A percentile compares a stretch with the other conserved stretches of the same genome.
These are phyloP conservation scores for Delichon dasypus DNA, from an alignment of 2,797 vertebrate genomes.

Conservation along the genomic window DNA sequence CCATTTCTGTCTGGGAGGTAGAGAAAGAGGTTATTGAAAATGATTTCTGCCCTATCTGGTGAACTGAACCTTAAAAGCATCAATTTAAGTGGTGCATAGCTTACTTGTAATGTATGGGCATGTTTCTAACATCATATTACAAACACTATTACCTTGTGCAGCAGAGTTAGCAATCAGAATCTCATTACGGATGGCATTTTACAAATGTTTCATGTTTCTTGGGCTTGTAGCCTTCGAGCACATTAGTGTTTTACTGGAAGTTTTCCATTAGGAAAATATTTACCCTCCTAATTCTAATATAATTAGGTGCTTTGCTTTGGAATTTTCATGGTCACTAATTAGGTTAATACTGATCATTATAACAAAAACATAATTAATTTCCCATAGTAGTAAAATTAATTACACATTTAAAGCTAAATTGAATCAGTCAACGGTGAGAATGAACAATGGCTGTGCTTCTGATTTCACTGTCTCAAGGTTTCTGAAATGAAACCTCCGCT, in stretches of 20 bases:
- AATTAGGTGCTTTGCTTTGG: conserved; percentile 7
- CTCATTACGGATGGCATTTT: background rate
- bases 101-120: background rate
- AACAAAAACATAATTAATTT: conserved; percentile 33
- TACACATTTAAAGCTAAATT: background rate
- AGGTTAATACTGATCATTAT: conserved; percentile 21
- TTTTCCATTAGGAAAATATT: conserved; percentile 35
- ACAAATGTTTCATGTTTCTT: background rate
- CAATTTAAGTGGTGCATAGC: background rate
- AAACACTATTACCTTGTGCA: background rate
- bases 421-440: conserved; percentile 5
- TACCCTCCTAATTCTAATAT: conserved; percentile 8
- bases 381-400: conserved; percentile 42
- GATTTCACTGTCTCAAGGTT: background rate
- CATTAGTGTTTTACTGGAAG: background rate
- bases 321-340: conserved; percentile 36
- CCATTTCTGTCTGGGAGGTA: background rate
- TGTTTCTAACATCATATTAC: background rate
- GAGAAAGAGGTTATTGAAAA: background rate
- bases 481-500: background rate
- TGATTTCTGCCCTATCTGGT: background rate
- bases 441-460: background rate
- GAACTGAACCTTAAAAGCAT: background rate
- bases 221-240: background rate
- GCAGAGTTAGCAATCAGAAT: background rate